Conservation (phyloP, 2,888 invertebrate species). For the Epinotia bilunana region DNA sequence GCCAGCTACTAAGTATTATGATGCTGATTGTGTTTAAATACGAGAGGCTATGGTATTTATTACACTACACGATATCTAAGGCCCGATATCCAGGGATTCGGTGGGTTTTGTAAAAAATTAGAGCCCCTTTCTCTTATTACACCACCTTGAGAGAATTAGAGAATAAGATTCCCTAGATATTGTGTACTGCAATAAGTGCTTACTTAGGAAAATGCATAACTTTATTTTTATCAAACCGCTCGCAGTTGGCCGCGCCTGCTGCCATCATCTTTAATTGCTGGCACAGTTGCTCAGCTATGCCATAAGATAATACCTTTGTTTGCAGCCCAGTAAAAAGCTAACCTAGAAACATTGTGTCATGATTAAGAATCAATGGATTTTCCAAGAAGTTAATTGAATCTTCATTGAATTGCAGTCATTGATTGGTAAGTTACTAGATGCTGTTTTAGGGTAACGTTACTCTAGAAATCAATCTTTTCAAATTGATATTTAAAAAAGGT, state of each 20-base stretch:
- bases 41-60: no score
- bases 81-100: no score
- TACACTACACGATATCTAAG: no score
- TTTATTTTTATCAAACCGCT: background rate
- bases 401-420: conserved; percentile 14
- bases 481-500: no score
- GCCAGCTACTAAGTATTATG: no score
- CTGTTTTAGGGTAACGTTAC: background rate
- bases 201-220: background rate
- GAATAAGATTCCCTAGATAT: no score
- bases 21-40: no score
- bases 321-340: conserved; percentile 60
- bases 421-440: background rate
- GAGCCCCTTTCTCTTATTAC: no score
- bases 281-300: conserved; percentile 72
- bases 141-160: no score
- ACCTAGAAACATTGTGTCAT: conserved; percentile 63
- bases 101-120: no score
- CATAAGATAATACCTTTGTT: conserved; percentile 70
- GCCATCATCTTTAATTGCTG: conserved; percentile 79
- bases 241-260: conserved; percentile 45
- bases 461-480: background rate
- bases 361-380: conserved; percentile 62
- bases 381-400: conserved; percentile 45
- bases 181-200: background rate